Evolutionary conservation across 2,888 invertebrate genomes (phyloP).

Genomic region (Volucella zonaria): DNA sequence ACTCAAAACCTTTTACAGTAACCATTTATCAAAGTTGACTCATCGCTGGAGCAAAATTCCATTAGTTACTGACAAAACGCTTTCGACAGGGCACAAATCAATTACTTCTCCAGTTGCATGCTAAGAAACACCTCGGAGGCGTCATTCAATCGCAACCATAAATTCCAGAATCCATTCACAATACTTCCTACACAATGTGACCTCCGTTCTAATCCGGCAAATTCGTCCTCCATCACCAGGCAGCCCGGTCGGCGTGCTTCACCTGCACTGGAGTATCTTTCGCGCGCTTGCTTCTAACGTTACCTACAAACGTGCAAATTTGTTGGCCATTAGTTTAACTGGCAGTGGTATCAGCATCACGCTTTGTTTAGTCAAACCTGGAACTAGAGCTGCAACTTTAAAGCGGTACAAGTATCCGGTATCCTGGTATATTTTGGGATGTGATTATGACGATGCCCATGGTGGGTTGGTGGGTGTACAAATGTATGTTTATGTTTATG

Average conservation of each 20-base stretch:
- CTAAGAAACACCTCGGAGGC: conserved; percentile 62
- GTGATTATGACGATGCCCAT: conserved; percentile 49
- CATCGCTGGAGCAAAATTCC: conserved; percentile 51
- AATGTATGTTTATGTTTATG: conserved; percentile 69
- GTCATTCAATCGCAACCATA: conserved; percentile 71
- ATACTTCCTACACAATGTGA: conserved; percentile 68
- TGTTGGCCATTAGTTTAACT: conserved; percentile 65
- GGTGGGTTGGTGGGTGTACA: conserved; percentile 50
- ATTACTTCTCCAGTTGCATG: conserved; percentile 60
- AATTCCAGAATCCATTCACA: conserved; percentile 68
- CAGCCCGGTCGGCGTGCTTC: conserved; percentile 4
- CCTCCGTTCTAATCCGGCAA: conserved; percentile 62
- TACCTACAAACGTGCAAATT: conserved; percentile 52
- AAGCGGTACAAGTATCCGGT: background rate
- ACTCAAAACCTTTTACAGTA: background rate
- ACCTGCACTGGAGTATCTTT: conserved; percentile 1
- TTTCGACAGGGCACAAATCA: conserved; percentile 69
- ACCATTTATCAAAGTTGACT: conserved; percentile 51
- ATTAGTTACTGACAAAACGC: conserved; percentile 71
- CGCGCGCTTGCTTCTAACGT: conserved; percentile 31
- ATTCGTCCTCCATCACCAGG: conserved; percentile 43
- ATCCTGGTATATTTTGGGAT: conserved; percentile 27
- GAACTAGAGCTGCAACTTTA: conserved; percentile 17
- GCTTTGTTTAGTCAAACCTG: conserved; percentile 31
- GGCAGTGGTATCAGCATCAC: conserved; percentile 44